Evolutionary conservation across 2,797 vertebrate genomes (phyloP).

Genomic region (Picus viridis): DNA sequence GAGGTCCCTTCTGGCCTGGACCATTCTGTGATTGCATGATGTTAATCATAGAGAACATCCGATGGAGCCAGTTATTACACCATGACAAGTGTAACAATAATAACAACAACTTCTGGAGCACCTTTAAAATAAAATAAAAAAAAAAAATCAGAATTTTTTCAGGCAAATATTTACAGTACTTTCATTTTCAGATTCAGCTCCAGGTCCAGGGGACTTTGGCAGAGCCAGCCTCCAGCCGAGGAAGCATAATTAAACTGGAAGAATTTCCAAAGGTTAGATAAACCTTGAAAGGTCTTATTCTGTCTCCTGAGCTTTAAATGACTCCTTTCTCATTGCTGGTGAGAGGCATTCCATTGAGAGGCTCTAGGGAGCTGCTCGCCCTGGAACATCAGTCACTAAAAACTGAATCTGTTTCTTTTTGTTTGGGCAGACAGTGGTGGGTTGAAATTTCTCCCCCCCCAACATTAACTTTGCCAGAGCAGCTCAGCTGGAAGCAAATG

Average conservation of each 20-base stretch:
- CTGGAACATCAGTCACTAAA: neutral
- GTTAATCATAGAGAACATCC: constrained; percentile 31
- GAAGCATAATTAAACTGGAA: neutral
- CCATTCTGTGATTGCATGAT: neutral
- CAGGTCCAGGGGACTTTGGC: neutral
- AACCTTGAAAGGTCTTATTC: neutral
- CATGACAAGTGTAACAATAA: neutral
- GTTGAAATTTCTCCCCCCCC: too few relatives aligned
- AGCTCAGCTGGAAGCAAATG: too few relatives aligned
- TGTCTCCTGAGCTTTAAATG: neutral
- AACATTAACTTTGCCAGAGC: too few relatives aligned
- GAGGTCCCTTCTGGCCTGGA: too few relatives aligned
- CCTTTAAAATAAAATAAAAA: constrained; percentile 1
- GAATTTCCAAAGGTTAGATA: neutral
- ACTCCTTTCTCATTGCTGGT: neutral
- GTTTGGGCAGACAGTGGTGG: neutral
- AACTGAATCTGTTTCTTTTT: neutral
- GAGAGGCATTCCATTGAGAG: neutral
- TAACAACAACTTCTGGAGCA: neutral
- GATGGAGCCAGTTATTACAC: neutral
- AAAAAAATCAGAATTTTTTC: neutral
- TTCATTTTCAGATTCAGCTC: neutral
- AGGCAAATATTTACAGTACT: neutral
- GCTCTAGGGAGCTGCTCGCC: neutral
- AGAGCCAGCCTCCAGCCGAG: neutral